Evolutionary conservation across 2,113 vertebrate species (phyloP), one percentile per base, ranked within the genome.

Genomic region (Megaleporinus macrocephalus): DNA sequence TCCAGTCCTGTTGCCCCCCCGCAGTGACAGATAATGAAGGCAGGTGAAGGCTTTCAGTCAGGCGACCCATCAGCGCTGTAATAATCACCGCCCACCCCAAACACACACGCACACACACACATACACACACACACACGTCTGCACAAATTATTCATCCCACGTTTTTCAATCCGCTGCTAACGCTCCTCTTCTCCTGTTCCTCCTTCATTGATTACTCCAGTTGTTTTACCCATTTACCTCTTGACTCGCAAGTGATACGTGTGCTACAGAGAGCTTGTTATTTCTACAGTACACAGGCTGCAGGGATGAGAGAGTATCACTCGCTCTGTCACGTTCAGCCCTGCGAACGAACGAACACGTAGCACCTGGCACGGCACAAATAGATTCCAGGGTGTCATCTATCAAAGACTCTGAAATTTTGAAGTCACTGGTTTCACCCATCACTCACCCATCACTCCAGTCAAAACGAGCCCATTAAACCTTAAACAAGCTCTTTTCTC

Each of bases 11-110:
- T 51, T 29, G 18, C 61, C 57, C 66, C n/a, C 82, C 85, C 65
- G 69, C 57, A 65, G 84, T 18, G 76, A 73, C 61, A 84, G 76
- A 84, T 80, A 84, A 84, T 84, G 82, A 84, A 84, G 77, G 74
- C 66, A 63, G 81, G 66, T 5, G 66, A 69, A 76, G 27, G 36
- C 81, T 53, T 83, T 69, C 68, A 66, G 33, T 79, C 71, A 47
- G 62, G 59, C 41, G 27, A 55, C 82, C 76, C 75, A 66, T 79
- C 77, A 84, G 72, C 33, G 70, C 71, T 74, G 53, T n/a, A 55
- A 69, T 84, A 84, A 84, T 79, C 82, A 65, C 36, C 63, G 33
- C 27, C 51, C 51, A 71, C 41, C 13, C 9, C 33, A 36, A 30
- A 69, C 51, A 33, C 49, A 24, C 72, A 30, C 71, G 18, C 47